Conservation (phyloP, 2,113 vertebrate genomes). For the Columbina picui region DNA sequence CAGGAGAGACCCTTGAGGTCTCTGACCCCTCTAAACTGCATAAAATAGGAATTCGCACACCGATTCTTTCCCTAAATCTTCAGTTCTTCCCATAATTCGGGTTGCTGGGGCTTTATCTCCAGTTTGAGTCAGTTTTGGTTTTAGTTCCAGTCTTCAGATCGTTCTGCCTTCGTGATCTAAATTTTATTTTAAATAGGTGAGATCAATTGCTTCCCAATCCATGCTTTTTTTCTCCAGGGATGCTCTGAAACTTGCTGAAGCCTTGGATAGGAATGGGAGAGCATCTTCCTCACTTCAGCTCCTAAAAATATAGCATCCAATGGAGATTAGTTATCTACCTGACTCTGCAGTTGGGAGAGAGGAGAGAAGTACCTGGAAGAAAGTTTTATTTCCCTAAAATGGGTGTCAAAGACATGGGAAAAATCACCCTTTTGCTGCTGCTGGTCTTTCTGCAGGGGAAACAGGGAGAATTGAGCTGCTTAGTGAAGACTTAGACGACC, state of each 20-base stretch:
- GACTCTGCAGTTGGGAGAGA: not conserved
- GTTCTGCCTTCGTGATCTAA: not conserved
- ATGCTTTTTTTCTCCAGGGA: not conserved
- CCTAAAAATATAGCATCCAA: not conserved
- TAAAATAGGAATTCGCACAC: not conserved
- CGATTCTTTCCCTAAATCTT: not conserved
- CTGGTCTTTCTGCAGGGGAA: accelerated
- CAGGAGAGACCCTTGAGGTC: not conserved
- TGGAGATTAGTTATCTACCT: not conserved
- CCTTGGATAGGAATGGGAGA: not conserved
- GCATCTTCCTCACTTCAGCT: not conserved
- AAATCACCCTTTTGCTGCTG: not conserved
- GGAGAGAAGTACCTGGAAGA: not conserved
- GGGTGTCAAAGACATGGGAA: not conserved
- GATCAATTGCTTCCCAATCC: not conserved
- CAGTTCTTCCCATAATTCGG: not conserved
- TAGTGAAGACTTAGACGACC: not conserved
- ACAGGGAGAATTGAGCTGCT: not conserved
- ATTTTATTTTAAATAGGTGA: not conserved
- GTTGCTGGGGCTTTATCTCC: not conserved
- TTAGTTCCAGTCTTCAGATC: not conserved
- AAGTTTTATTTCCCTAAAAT: not conserved
- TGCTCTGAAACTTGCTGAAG: not conserved
- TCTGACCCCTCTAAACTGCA: not conserved
- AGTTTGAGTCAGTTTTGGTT: not conserved